A percentile compares a stretch with the other conserved stretches of the same genome.
Evolutionary conservation across 2,113 vertebrate genomes (phyloP).

Genomic region (Thamnophis sirtalis): DNA sequence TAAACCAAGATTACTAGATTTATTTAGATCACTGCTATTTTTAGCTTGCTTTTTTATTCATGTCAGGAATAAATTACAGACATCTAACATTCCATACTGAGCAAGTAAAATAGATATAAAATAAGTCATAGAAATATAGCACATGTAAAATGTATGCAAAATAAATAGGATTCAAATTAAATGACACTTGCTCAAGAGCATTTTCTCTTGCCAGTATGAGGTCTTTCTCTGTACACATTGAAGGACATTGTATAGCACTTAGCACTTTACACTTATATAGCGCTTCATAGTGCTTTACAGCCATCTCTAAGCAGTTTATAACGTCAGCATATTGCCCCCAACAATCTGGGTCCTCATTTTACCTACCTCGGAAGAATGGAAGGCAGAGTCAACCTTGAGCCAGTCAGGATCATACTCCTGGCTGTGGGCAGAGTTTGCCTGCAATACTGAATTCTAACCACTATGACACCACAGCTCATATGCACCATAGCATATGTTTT

Average conservation of each 20-base stretch:
- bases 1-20: background rate
- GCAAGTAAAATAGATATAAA: background rate
- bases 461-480: background rate
- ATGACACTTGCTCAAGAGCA: background rate
- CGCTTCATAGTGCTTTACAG: background rate
- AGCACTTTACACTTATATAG: background rate
- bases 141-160: background rate
- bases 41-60: background rate
- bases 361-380: background rate
- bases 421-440: background rate
- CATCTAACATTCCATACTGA: background rate
- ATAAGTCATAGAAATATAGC: background rate
- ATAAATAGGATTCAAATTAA: background rate
- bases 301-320: background rate
- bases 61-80: background rate
- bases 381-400: background rate
- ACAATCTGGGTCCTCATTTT: background rate
- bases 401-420: background rate
- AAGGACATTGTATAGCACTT: background rate
- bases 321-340: background rate
- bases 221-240: background rate
- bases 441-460: background rate
- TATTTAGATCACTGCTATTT: background rate
- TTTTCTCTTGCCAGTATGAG: background rate
- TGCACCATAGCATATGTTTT: background rate